Percentiles rank a stretch among this genome's conserved stretches.
These are phyloP conservation scores for Anoplius nigerrimus DNA, from an alignment of 2,888 invertebrate species.

Conservation along the genomic window DNA sequence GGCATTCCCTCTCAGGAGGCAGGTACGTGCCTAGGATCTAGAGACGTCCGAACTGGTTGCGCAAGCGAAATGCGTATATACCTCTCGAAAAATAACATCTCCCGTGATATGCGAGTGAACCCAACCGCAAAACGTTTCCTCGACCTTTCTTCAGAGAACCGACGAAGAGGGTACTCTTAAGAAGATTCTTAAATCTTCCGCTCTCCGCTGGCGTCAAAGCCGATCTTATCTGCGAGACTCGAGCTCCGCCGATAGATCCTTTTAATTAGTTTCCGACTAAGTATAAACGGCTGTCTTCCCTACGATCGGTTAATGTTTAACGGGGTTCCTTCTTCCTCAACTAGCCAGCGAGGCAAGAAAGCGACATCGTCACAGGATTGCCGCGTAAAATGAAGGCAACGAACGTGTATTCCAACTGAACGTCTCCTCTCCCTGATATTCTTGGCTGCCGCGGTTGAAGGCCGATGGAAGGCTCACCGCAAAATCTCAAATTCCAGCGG, in stretches of 20 bases:
- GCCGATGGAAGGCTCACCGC: not conserved
- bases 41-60: no score
- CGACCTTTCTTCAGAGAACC: not conserved
- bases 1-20: no score
- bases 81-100: no score
- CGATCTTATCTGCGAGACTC: conserved; percentile 58
- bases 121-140: no score
- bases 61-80: no score
- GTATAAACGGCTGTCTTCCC: conserved; percentile 52
- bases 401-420: no score
- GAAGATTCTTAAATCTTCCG: conserved; percentile 30
- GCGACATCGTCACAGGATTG: not conserved
- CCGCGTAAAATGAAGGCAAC: no score
- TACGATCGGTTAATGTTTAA: conserved; percentile 39
- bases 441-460: not conserved
- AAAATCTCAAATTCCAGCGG: conserved; percentile 4
- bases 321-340: conserved; percentile 20
- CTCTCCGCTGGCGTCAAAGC: conserved; percentile 59
- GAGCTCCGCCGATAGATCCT: conserved; percentile 62
- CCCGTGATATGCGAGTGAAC: no score
- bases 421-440: no score
- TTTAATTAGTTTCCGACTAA: conserved; percentile 69
- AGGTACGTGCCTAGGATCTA: not conserved
- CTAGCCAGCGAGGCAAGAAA: conserved; percentile 9
- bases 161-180: conserved; percentile 4